Evolutionary conservation across 2,888 invertebrate species (phyloP), one percentile per base, ranked within the genome.

Genomic region (Limnephilus lunatus): DNA sequence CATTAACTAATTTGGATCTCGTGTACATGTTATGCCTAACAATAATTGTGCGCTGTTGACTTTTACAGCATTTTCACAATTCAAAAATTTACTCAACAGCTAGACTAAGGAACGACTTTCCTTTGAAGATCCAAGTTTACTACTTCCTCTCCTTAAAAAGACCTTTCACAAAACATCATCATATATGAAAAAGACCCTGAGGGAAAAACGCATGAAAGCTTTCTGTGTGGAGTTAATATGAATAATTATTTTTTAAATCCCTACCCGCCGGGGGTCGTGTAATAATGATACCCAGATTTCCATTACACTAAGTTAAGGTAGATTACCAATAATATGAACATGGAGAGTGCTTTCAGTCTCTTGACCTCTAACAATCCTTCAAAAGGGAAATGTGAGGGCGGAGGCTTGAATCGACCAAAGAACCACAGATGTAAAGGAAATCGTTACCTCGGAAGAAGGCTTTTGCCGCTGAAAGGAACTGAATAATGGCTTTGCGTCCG

Each of bases 401-500:
- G n/a, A 83, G 32, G 86, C 44, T 86, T 48, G 86, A 86, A 35
- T 86, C 39, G 30, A 86, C 39, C 19, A 86, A 48, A 86, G 85
- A 85, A 39, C 85, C 44, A 85, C 44, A 85, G 86, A 86, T 86
- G 11, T 39, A 86, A 86, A 30, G 44, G 86, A 86, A 48, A 86
- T 86, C 44, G 86, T 68, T 68, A 68, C 68, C 68, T 68, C 25
- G 25, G 35, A 44, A 30, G 86, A 30, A 86, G 68, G 25, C n/a
- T 32, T 82, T 31, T 32, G 30, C 82, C 82, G 15, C 30, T 31
- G 14, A 82, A 32, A 32, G 82, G 82, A 82, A 82, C 68, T 68
- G 68, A 68, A 68, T 68, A 68, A 68, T 68, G 68, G n/a, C 68
- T n/a, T 9, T 2, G 9, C 68, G 68, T 68, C 68, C 68, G 68